Base-by-base conservation (phyloP, 2,888 invertebrate species). In the Ochlodes sylvanus region DNA sequence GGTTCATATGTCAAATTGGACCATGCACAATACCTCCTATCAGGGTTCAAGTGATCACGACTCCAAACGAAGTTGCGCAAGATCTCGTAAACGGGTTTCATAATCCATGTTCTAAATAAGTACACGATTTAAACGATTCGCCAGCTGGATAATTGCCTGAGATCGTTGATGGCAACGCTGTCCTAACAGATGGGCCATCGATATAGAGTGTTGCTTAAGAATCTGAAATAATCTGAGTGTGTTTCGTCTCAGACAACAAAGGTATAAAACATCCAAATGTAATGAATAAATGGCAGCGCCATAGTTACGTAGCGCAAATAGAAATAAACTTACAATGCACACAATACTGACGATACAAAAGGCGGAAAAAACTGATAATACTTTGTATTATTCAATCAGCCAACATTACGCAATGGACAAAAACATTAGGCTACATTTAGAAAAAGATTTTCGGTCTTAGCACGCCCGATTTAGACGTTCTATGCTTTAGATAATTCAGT, bases 1-100 rank as follows among this genome's bases (percentile, higher is more conserved):
- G 44, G 55, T 54, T 32, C 44, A 67, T 67, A 19, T 67, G 61
- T 67, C 61, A 61, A 76, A 75, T 76, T 74, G 69, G 76, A 69
- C 70, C 75, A 74, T 63, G 71, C 73, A 78, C 79, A 79, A 71
- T 69, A 75, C 77, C 75, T 75, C 76, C 75, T 73, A 75, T 72
- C 80, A 80, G 71, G 80, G 79, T 71, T 77, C 76, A 68, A 75
- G 71, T 72, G 75, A 76, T 75, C 81, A 79, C 80, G 80, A 79
- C 71, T 70, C 71, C 67, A 70, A 69, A 65, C 67, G 65, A 44
- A 60, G 55, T 79, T 78, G 76, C 72, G 74, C 76, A 78, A 79
- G 68, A 34, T 62, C 70, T 74, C 62, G 55, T 72, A 63, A 70
- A 74, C 71, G 34, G 66, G 64, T 70, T 65, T 57, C 56, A 41